Evolutionary conservation across 2,888 invertebrate genomes (phyloP), one percentile per base, ranked within the genome.

Genomic region (Galeopsomyia nigrocyanea): DNA sequence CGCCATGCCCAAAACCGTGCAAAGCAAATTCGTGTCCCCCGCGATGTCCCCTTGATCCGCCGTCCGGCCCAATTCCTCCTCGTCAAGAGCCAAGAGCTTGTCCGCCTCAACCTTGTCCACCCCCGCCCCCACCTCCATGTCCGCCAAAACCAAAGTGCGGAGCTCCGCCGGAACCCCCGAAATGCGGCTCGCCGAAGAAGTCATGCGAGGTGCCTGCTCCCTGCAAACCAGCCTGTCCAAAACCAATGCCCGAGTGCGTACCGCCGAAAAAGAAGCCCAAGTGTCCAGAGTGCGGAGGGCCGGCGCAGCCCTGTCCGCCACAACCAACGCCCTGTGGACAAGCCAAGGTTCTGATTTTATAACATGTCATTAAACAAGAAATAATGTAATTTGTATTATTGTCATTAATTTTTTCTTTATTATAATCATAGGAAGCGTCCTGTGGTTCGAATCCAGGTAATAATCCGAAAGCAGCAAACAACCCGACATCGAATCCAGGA

Each of bases 211-310:
- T 56, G n/a, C 56, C 56, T 0, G 22, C 39, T 39, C 10, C 39
- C 10, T 39, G 39, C 13, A 39, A 39, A 10, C 39, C 39, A 16
- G 21, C 56, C 0, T 57, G 66, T 57, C 47, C 67, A 7, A 46
- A 19, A 3, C 46, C 65, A 17, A 62, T 61, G 66, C 71, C 67
- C 7, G 13, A 21, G 2, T 73, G 73, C 13, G 39, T 69, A 10
- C 65, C 49, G 21, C 66, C 66, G 14, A 57, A 62, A 68, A 68
- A 61, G 51, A 1, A 31, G 55, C 46, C 39, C 39, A 39, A 39
- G 7, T 39, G 39, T 39, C 39, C 39, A 13, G 10, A 3, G 10
- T 39, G 10, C 13, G 39, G 39, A 13, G 39, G 39, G 13, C 31
- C 3, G 16, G 5, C 16, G 10, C 17, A 55, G 6, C 13, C 21